Evolutionary conservation across 2,113 vertebrate genomes (phyloP).

Genomic region (Misgurnus mizolepis): DNA sequence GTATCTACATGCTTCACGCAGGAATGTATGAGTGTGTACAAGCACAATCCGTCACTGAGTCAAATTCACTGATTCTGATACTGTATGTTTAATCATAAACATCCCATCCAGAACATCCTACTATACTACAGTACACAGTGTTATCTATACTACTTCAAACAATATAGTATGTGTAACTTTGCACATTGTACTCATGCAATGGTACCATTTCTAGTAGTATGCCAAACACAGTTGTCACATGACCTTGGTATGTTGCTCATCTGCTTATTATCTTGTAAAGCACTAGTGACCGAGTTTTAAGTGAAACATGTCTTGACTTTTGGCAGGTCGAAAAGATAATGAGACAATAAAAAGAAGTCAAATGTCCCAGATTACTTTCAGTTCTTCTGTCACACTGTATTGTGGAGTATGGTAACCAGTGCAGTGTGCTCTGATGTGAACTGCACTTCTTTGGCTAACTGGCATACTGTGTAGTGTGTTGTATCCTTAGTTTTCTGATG

Average conservation of each 20-base stretch:
- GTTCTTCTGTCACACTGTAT: background rate
- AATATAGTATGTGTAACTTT: no score
- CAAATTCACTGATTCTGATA: background rate
- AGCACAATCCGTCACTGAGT: constrained; percentile 60
- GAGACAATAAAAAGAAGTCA: no score
- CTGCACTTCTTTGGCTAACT: no score
- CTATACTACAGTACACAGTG: background rate
- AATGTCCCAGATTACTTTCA: no score
- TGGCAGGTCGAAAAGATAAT: no score
- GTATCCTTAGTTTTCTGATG: no score
- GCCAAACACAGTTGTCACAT: no score
- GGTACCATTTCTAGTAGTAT: background rate
- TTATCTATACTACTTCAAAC: background rate
- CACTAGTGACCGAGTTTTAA: no score
- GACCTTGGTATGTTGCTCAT: background rate
- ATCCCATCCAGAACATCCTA: background rate
- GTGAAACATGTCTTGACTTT: no score
- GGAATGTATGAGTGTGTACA: constrained; percentile 71
- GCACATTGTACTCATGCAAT: background rate
- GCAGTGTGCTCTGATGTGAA: background rate
- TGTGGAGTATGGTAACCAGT: background rate
- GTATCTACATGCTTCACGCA: constrained; percentile 75
- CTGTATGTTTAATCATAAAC: background rate
- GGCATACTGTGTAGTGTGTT: background rate
- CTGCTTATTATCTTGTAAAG: no score